Evolutionary conservation across 2,888 invertebrate genomes (phyloP).

Genomic region (Drosophila testacea): DNA sequence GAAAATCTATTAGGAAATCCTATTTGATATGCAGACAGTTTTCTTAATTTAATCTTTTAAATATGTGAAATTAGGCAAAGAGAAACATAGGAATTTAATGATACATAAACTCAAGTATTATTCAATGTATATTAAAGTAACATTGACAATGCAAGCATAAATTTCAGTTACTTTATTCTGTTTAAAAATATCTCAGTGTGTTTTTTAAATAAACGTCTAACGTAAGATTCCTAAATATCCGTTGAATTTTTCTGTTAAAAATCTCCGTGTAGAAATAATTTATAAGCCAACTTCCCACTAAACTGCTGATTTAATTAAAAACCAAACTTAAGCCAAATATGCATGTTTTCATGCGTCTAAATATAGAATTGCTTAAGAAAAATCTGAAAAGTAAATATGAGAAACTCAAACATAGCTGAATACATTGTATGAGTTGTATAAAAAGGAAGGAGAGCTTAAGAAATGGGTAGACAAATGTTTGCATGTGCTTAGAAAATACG

Average conservation of each 20-base stretch:
- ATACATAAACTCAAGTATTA: too few relatives aligned
- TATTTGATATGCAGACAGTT: conserved; percentile 5
- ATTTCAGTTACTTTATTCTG: too few relatives aligned
- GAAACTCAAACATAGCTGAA: conserved; percentile 32
- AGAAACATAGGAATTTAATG: too few relatives aligned
- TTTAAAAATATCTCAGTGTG: too few relatives aligned
- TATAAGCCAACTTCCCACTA: background rate
- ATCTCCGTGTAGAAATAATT: too few relatives aligned
- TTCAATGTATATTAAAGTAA: too few relatives aligned
- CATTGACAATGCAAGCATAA: too few relatives aligned
- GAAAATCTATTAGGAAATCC: conserved; percentile 14
- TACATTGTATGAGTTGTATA: background rate
- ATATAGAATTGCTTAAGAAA: conserved; percentile 25
- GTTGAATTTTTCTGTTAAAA: too few relatives aligned
- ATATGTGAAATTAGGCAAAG: background rate
- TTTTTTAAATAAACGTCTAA: too few relatives aligned
- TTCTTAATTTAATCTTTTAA: background rate
- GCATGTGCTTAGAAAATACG: conserved; percentile 51
- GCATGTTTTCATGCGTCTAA: conserved; percentile 16
- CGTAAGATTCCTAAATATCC: too few relatives aligned
- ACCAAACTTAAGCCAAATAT: conserved; percentile 10
- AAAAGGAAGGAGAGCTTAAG: conserved; percentile 26
- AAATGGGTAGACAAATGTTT: conserved; percentile 59
- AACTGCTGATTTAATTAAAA: conserved; percentile 44
- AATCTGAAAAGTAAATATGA: conserved; percentile 36